These are phyloP conservation scores for Rhodinocichla rosea DNA, from an alignment of 2,113 vertebrate genomes.

Conservation along the genomic window DNA sequence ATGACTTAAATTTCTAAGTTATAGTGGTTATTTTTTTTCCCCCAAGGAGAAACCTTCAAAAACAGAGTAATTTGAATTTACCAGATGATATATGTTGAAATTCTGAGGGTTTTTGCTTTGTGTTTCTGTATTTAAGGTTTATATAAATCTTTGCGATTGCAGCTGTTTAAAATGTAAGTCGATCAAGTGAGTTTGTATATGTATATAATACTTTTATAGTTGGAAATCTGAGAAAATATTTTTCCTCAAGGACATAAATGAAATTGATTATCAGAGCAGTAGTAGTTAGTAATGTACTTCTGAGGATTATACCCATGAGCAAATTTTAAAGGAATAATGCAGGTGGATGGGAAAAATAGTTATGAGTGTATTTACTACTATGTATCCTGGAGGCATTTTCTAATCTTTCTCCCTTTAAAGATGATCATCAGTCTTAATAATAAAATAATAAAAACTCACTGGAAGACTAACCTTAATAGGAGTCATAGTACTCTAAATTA, in stretches of 20 bases:
- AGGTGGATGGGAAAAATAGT: background rate
- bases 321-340: background rate
- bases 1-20: background rate
- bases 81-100: background rate
- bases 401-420: constrained; percentile 17
- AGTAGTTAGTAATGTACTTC: background rate
- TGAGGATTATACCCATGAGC: background rate
- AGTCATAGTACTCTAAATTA: constrained; percentile 9
- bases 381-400: constrained; percentile 12
- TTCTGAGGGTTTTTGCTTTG: background rate
- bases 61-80: background rate
- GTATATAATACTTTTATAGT: background rate
- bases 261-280: background rate
- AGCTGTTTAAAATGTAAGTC: background rate
- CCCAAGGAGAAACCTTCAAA: background rate
- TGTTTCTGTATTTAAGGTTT: constrained; percentile 28
- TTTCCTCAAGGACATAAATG: background rate
- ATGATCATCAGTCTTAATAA: constrained; percentile 34
- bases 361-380: background rate
- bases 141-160: background rate
- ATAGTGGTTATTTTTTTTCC: background rate
- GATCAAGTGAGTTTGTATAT: background rate
- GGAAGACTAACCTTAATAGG: constrained; percentile 39
- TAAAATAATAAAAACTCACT: constrained; percentile 29
- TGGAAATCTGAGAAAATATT: background rate